phyloP scores from a whole-genome alignment of 2,113 vertebrate species.

The Merops nubicus region DNA sequence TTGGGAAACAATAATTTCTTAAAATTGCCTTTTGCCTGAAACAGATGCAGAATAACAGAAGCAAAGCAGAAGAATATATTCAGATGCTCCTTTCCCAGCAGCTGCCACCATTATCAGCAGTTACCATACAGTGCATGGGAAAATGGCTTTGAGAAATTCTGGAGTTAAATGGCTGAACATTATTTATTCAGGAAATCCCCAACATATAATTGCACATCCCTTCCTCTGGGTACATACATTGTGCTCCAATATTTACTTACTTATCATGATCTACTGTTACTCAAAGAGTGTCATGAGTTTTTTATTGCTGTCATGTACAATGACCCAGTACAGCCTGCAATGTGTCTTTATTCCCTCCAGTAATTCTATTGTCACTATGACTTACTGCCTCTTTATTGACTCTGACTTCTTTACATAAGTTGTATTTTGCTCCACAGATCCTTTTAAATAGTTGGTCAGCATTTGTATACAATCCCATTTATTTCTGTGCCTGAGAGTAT shows the following conservation, averaged over 20 bases:
- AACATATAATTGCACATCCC: background rate
- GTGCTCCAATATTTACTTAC: background rate
- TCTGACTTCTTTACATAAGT: background rate
- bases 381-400: background rate
- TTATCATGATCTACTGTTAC: background rate
- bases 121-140: background rate
- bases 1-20: background rate
- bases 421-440: background rate
- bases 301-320: background rate
- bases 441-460: background rate
- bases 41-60: background rate
- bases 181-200: background rate
- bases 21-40: background rate
- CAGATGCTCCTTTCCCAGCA: background rate
- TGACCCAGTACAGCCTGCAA: background rate
- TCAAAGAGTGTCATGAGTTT: background rate
- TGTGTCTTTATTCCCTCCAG: background rate
- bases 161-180: background rate
- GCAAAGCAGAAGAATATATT: background rate
- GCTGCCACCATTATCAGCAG: background rate
- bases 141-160: background rate
- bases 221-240: background rate
- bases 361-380: background rate
- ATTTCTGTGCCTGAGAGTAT: background rate
- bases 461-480: background rate